Base-by-base conservation (phyloP, 1,140 invertebrate species). In the Tetragnatha versicolor region DNA sequence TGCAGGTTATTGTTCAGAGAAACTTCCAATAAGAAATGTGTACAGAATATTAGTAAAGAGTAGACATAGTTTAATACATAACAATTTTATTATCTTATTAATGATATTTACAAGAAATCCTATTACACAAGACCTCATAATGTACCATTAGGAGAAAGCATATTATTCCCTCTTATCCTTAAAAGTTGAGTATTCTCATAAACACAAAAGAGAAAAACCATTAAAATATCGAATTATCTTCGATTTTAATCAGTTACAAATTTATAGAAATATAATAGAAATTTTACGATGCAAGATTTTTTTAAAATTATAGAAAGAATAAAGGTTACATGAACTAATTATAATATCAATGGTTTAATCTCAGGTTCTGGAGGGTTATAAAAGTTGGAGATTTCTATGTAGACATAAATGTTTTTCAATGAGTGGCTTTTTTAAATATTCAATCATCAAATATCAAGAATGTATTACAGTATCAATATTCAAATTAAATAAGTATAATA, bases 61-160 rank as follows among this genome's bases (percentile, higher is more conserved):
- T n/a, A n/a, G n/a, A n/a, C n/a, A 53, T n/a, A 2, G 9, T 72
- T 60, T 53, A 69, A 68, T 68, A 78, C 42, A 78, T 65, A 78
- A 78, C 76, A 68, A 25, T 25, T 77, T 77, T 77, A 39, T 58
- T 78, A 58, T 42, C 45, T 63, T 35, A 69, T 47, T 42, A 78
- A 78, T 78, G 76, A 69, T 78, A 78, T 78, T 78, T 78, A 78
- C 76, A 78, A 78, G 76, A 78, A 78, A 49, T 68, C 76, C 76
- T 68, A 31, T 27, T 78, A 78, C 63, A 78, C 25, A 78, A 78
- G 47, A 78, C 65, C 65, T 58, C 49, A 77, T 51, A 76, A 70
- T 68, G 73, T 33, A 65, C 61, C 61, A 65, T 29, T 25, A 22
- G 17, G 61, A 76, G 25, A 73, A 39, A 6, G 20, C 31, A 29